Percentiles rank a stretch among this genome's conserved stretches.
These are phyloP conservation scores for Liodrosophila aerea DNA, from an alignment of 2,888 invertebrate species.

Conservation along the genomic window DNA sequence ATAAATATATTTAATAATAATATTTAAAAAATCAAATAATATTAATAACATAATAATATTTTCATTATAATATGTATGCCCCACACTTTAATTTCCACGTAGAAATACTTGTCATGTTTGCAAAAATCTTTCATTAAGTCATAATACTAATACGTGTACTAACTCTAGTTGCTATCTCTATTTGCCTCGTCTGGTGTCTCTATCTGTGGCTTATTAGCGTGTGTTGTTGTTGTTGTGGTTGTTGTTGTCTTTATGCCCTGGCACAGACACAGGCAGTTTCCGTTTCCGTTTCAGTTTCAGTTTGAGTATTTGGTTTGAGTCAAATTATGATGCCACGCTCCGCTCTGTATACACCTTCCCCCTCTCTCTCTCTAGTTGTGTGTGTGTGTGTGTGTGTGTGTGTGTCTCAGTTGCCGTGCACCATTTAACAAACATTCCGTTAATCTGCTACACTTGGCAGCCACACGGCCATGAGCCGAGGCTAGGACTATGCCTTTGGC, in stretches of 20 bases:
- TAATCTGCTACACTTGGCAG: conserved; percentile 74
- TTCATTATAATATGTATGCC: too few species aligned
- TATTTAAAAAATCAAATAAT: too few species aligned
- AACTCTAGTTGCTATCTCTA: neutral
- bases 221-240: too few species aligned
- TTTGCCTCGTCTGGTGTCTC: neutral
- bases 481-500: conserved; percentile 12
- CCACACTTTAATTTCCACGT: too few species aligned
- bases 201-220: conserved; percentile 59
- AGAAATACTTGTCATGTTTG: too few species aligned
- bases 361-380: too few species aligned
- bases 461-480: conserved; percentile 54
- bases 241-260: conserved; percentile 53
- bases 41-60: too few species aligned
- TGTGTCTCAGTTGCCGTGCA: conserved; percentile 34
- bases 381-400: neutral
- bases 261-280: conserved; percentile 29
- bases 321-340: conserved; percentile 54
- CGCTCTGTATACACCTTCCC: neutral
- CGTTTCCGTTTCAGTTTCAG: conserved; percentile 14
- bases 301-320: conserved; percentile 15
- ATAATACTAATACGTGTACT: too few species aligned
- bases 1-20: too few species aligned
- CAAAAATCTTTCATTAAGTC: too few species aligned
- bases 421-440: conserved; percentile 76